Base-by-base conservation (phyloP, 2,113 vertebrate species). In the Pelvicachromis taeniatus region DNA sequence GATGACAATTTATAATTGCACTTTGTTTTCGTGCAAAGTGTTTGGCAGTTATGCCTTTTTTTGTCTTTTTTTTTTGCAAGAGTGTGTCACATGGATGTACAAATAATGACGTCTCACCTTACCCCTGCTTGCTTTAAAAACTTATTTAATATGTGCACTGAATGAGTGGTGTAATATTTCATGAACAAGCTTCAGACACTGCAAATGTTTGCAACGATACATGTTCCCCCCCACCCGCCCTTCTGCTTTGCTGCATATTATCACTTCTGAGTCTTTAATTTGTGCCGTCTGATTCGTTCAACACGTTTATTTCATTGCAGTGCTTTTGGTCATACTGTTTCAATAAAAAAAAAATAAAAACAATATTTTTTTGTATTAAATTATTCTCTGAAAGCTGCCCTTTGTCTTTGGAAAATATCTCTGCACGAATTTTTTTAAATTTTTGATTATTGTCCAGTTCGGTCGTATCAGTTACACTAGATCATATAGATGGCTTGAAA, bases 271-370 rank as follows among this genome's bases (percentile, higher is more conserved):
- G 80, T 92, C 88, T 94, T 94, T 92, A 56, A 92, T 91, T 92
- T 93, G 82, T 92, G 90, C 89, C 87, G 48, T 90, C 77, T 84
- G 85, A 91, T 88, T 91, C 87, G 58, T 94, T 89, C 87, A 82
- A 93, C 86, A 48, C 73, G 9, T 94, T 93, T 94, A 95, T 95
- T 95, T 95, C 95, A 96, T 93, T 95, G 91, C 92, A 89, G 94
- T 94, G 92, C 94, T 94, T 92, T 94, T 92, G 93, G 94, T 94
- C 91, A 89, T 93, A 93, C 78, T 91, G 93, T 95, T 95, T 95
- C 92, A 95, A 95, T 95, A 95, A 96, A 95, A 94, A 91, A 90
- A 93, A 95, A 92, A 93, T 33, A 88, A 93, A 93, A 93, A 75
- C 82, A 31, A 82, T 81, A 13, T 58, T 38, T 65, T 65, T 61